These are phyloP conservation scores for Pheosia tremula DNA, from an alignment of 2,888 invertebrate species.

Conservation along the genomic window DNA sequence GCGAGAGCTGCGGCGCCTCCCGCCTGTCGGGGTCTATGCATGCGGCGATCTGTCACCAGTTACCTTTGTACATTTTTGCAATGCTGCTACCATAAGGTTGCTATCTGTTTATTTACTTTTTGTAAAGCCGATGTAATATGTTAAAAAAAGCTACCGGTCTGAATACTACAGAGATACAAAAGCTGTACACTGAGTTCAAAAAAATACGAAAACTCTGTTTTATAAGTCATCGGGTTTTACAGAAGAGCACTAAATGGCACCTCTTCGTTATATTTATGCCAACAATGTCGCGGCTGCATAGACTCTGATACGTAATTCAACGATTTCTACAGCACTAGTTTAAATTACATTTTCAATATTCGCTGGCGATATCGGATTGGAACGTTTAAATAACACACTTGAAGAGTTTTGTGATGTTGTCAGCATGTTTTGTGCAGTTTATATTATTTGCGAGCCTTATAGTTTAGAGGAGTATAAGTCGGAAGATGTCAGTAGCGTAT, in stretches of 20 bases:
- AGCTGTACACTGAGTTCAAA: no score
- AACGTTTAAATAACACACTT: constrained; percentile 54
- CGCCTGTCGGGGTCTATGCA: background rate
- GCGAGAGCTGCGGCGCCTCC: background rate
- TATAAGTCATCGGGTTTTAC: no score
- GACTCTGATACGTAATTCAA: background rate
- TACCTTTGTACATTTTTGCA: no score
- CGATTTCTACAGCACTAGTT: background rate
- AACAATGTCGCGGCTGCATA: background rate
- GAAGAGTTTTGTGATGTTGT: constrained; percentile 50
- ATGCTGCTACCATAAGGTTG: no score
- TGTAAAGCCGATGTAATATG: no score
- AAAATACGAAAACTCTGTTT: no score
- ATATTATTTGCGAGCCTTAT: constrained; percentile 50
- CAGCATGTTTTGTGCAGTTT: constrained; percentile 65
- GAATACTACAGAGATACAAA: no score
- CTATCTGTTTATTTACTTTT: no score
- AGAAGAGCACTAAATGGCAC: no score
- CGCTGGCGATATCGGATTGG: constrained; percentile 58
- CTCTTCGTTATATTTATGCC: background rate
- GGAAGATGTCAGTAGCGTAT: background rate
- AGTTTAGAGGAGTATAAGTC: background rate
- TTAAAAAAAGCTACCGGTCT: no score
- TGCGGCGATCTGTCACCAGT: constrained; percentile 4
- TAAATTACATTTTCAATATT: constrained; percentile 11